A percentile compares a stretch with the other conserved stretches of the same genome.
Conservation (phyloP, 2,797 vertebrate species). For the Pogoniulus pusillus region DNA sequence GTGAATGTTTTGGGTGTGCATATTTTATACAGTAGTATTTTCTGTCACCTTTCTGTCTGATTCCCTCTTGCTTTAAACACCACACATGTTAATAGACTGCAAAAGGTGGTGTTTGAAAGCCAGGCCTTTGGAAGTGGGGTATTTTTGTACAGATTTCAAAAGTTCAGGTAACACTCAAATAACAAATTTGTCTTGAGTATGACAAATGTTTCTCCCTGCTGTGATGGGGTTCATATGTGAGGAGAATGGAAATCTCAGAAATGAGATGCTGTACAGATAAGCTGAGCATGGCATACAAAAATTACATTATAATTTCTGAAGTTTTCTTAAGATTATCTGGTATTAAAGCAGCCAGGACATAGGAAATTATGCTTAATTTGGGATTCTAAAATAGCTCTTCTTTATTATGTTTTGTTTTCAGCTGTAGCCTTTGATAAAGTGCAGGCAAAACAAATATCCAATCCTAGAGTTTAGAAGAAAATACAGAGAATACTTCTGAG, state of each 20-base stretch:
- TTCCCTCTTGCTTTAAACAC: neutral
- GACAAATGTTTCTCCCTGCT: neutral
- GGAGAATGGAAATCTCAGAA: neutral
- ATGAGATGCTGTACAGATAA: neutral
- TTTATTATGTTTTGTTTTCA: neutral
- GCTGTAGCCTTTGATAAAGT: neutral
- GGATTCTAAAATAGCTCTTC: neutral
- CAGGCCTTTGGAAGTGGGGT: neutral
- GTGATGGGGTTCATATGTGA: neutral
- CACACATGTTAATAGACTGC: neutral
- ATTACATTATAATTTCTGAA: neutral
- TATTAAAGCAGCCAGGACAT: neutral
- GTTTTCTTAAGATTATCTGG: rapidly evolving
- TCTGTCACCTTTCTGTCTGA: neutral
- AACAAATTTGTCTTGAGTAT: neutral
- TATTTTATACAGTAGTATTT: neutral
- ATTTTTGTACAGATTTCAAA: neutral
- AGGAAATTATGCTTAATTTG: neutral
- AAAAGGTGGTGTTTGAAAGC: neutral
- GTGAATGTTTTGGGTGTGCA: neutral
- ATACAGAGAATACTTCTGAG: neutral
- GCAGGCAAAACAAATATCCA: neutral
- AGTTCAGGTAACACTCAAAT: neutral
- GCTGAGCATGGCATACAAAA: neutral
- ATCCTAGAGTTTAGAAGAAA: neutral